These are phyloP conservation scores for Sycobia sp. DNA, from an alignment of 1,140 invertebrate species.

Conservation along the genomic window DNA sequence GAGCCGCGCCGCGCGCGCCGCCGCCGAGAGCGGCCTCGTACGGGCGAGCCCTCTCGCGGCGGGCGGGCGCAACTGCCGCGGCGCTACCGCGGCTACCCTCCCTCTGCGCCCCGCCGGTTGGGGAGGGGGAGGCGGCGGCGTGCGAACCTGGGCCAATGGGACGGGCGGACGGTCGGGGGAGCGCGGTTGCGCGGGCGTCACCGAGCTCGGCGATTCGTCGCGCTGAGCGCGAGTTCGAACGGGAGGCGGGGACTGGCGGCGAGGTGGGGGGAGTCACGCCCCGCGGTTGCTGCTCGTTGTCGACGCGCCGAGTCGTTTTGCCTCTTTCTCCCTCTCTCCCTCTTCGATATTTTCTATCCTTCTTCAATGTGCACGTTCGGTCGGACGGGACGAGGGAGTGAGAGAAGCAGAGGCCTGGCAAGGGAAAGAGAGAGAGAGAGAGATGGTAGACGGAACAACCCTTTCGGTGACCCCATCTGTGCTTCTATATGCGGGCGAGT, in stretches of 20 bases:
- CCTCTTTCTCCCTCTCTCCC: neutral
- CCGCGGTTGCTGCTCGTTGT: too few relatives aligned
- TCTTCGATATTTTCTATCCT: too few relatives aligned
- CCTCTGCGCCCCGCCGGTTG: neutral
- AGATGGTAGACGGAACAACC: neutral
- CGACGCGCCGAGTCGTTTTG: neutral
- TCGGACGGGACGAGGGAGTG: neutral
- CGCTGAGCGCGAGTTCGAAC: neutral
- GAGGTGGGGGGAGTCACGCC: too few relatives aligned
- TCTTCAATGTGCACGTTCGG: too few relatives aligned
- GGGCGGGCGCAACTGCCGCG: neutral
- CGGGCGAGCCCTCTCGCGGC: too few relatives aligned
- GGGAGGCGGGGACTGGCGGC: conserved; percentile 37
- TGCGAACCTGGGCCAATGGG: conserved; percentile 35
- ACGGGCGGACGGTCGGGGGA: neutral
- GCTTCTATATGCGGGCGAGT: neutral
- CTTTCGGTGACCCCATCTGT: neutral
- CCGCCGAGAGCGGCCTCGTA: neutral
- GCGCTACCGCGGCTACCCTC: neutral
- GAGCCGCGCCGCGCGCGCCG: conserved; percentile 8
- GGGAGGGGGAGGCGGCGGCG: conserved; percentile 41
- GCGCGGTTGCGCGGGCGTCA: neutral
- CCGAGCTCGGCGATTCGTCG: conserved; percentile 30
- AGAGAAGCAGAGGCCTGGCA: neutral
- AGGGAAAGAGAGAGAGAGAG: neutral